A percentile compares a stretch with the other conserved stretches of the same genome.
Conservation (phyloP, 2,888 invertebrate species). For the Oligia latruncula region DNA sequence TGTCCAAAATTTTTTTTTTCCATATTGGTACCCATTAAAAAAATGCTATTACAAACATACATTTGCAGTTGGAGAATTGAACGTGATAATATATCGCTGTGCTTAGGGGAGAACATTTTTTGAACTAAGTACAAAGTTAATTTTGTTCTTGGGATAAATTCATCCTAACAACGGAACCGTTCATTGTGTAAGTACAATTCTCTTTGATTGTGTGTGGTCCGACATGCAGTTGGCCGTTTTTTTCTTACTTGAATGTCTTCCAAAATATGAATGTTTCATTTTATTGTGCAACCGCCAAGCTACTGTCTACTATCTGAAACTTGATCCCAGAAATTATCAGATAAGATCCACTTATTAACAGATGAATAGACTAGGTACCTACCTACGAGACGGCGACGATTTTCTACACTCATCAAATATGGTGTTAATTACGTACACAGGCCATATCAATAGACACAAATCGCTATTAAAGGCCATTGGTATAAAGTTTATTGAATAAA, state of each 20-base stretch:
- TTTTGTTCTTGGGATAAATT: background rate
- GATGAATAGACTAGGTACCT: conserved; percentile 26
- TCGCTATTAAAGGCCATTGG: conserved; percentile 56
- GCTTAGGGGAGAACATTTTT: background rate
- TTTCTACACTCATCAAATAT: conserved; percentile 42
- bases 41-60: too few species aligned
- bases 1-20: too few species aligned
- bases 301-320: background rate
- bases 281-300: background rate
- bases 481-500: conserved; percentile 56
- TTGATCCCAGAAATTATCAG: conserved; percentile 33
- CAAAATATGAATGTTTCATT: background rate
- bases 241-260: background rate
- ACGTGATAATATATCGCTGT: background rate
- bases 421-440: conserved; percentile 65
- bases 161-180: background rate
- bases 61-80: background rate
- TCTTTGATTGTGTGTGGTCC: too few species aligned
- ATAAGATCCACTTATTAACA: conserved; percentile 41
- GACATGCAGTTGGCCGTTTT: background rate
- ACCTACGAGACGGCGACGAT: conserved; percentile 36
- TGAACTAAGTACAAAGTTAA: background rate
- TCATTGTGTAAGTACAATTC: background rate
- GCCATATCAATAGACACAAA: conserved; percentile 60
- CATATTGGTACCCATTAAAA: too few species aligned